Conservation (phyloP, 2,113 vertebrate species). For the Trematocara zebra region DNA sequence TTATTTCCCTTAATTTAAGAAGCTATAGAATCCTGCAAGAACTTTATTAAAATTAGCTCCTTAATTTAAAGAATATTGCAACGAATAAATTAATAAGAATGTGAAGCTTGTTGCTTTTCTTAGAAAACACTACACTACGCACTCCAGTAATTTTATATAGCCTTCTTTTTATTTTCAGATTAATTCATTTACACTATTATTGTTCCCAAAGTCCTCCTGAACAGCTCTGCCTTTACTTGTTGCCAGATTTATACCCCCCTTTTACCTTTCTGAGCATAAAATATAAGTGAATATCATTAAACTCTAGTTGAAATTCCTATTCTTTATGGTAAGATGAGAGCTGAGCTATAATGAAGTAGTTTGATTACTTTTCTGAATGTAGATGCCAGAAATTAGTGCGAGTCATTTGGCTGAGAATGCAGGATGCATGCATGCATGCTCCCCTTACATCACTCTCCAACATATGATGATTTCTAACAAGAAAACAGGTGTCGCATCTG, state of each 20-base stretch:
- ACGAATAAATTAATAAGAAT: background rate
- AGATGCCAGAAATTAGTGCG: background rate
- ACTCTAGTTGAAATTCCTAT: background rate
- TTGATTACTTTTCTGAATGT: background rate
- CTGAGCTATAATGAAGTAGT: background rate
- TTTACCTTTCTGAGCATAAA: background rate
- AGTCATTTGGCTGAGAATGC: background rate
- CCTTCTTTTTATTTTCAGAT: background rate
- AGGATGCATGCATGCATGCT: background rate
- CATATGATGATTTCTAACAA: background rate
- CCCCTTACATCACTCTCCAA: background rate
- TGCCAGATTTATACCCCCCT: background rate
- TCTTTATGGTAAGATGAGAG: background rate
- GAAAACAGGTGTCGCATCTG: background rate
- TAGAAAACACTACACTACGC: background rate
- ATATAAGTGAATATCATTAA: background rate
- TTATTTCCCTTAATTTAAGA: background rate
- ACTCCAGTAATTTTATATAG: background rate
- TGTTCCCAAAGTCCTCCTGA: background rate
- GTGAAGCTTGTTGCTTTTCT: background rate
- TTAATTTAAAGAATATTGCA: background rate
- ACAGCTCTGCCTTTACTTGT: background rate
- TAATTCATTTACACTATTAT: background rate
- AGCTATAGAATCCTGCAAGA: background rate
- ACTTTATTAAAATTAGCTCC: background rate